Evolutionary conservation across 1,140 invertebrate species (phyloP), one percentile per base, ranked within the genome.

Genomic region (Riptortus pedestris): DNA sequence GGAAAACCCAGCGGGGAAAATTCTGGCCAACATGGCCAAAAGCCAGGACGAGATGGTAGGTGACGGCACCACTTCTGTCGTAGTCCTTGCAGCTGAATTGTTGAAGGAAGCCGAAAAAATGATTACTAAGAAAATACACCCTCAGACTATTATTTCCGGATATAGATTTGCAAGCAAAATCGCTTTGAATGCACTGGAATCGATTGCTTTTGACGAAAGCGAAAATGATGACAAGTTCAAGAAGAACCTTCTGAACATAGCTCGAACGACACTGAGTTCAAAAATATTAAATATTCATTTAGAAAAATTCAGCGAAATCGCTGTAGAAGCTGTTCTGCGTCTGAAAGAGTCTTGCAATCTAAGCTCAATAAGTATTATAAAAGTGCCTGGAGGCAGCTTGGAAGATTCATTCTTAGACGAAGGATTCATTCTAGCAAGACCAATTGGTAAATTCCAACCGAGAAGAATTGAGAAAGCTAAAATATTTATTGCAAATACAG

Each of bases 41-140:
- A 80, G 81, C 28, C 84, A 86, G 71, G 85, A 87, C 74, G 81
- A 82, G 73, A 84, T 86, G 76, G 85, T 86, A 64, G 84, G 84
- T 9, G 58, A 38, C 24, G 58, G 58, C 0, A 60, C 58, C 28
- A 60, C 27, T 1, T 60, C 58, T n/a, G 58, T 60, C 1, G 26
- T 29, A 14, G 28, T 51, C 5, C 20, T 64, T 33, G 84, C 85
- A 47, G 78, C 82, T 68, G 85, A 87, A 75, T 70, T 86, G 0
- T 70, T 86, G 2, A 80, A 79, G 70, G 85, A 86, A 73, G 83
- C 84, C 3, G 84, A 86, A 70, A 74, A 77, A 47, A 72, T 87
- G 51, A 75, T 86, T 27, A 67, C 73, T 2, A 76, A 79, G 71
- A 81, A 81, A 70, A 76, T 86, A 60, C 84, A 86, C 72, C 84